Evolutionary conservation across 1,140 invertebrate species (phyloP), one percentile per base, ranked within the genome.

Genomic region (Drosophila paulistorum): DNA sequence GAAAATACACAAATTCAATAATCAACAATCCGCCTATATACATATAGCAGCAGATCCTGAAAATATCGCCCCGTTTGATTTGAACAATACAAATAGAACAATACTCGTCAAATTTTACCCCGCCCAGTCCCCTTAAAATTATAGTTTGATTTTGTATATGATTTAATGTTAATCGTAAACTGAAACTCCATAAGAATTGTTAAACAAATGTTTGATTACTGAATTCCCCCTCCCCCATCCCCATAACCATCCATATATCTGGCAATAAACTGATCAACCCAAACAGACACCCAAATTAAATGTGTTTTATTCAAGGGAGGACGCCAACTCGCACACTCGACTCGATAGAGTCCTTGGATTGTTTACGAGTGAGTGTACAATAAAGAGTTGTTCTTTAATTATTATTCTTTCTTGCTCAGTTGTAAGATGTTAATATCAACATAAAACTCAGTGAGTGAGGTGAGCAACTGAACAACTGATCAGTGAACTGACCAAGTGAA

Each of bases 241-340:
- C 30, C 30, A 30, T 30, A 30, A 6, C 30, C 30, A 30, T 7
- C 5, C 30, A 30, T 30, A 23, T 51, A 51, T 51, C 45, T 23
- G 45, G 45, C 45, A 51, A 51, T 51, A 51, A 51, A 51, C 20
- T 23, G 45, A 51, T 23, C 45, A 51, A 10, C 17, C 45, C 45
- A 51, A 51, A 51, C 45, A 51, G 45, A 51, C 17, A 20, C 10
- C 17, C 45, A 23, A 51, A 23, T 2, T 1, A 51, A 51, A 23
- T 51, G 45, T 51, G 17, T 51, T 51, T 51, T 23, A 23, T 51
- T 51, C 4, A 1, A 3, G 14, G 14, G 35, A 11, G 11, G 11
- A 2, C 9, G 11, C 37, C 3, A 39, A 13, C 0, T 11, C 4
- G 0, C 1, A 13, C 3, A 11, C 13, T 0, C 26, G 26, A 3